Conservation (phyloP, 2,888 invertebrate genomes). For the Rhopalosiphum nymphaeae region DNA sequence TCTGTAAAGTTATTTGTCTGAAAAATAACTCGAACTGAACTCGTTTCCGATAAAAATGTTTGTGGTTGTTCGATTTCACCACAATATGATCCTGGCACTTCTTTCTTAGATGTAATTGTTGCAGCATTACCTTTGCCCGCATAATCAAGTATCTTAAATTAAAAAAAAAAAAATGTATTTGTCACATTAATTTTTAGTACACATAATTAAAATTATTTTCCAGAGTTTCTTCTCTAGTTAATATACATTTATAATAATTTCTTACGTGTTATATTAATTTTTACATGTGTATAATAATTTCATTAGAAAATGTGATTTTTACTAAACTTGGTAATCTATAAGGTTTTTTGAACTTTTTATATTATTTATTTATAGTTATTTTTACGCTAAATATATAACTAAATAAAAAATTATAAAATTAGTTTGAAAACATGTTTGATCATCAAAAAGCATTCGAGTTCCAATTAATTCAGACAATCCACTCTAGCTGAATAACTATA, state of each 20-base stretch:
- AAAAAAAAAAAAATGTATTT: slow-evolving; percentile 1
- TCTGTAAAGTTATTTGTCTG: slow-evolving; percentile 94
- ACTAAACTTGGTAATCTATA: not conserved
- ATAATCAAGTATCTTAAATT: slow-evolving; percentile 56
- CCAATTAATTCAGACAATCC: not conserved
- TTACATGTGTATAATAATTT: not conserved
- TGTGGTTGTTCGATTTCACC: slow-evolving; percentile 94
- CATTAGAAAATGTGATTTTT: not conserved
- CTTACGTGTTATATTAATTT: not conserved
- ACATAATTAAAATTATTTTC: not conserved
- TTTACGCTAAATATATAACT: not conserved
- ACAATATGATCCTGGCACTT: slow-evolving; percentile 91
- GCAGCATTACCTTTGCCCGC: slow-evolving; percentile 53
- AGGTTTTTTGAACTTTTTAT: not conserved
- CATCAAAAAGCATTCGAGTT: not conserved
- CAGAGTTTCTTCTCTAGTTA: not conserved
- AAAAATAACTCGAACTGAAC: slow-evolving; percentile 91
- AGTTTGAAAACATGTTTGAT: not conserved
- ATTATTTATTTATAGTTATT: not conserved
- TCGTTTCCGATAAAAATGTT: slow-evolving; percentile 94
- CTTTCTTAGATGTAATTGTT: slow-evolving; percentile 70
- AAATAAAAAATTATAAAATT: not conserved
- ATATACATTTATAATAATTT: not conserved
- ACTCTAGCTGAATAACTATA: not conserved
- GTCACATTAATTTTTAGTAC: not conserved